Evolutionary conservation across 2,888 invertebrate genomes (phyloP).

Genomic region (Amphipyra tragopoginis): DNA sequence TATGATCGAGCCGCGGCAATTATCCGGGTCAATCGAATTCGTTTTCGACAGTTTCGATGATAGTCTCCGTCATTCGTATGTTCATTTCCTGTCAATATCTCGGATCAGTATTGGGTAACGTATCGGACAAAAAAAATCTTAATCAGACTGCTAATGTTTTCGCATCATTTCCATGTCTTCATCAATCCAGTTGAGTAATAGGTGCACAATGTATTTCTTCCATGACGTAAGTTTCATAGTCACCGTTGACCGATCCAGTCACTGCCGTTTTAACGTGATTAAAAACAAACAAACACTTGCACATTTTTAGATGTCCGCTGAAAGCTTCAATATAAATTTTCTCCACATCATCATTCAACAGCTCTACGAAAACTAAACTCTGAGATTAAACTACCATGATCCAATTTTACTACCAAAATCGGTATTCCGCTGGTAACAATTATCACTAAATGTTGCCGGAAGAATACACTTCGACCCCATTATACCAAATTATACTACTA

Average conservation of each 20-base stretch:
- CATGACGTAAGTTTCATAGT: slow-evolving; percentile 1
- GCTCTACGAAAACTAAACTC: too few relatives aligned
- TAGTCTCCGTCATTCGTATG: slow-evolving; percentile 35
- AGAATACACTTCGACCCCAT: slow-evolving; percentile 76
- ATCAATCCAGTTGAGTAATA: slow-evolving; percentile 1
- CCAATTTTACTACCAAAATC: slow-evolving; percentile 8
- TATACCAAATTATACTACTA: slow-evolving; percentile 65
- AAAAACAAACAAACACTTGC: slow-evolving; percentile 35
- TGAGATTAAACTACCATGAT: not conserved
- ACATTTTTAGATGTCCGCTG: slow-evolving; percentile 24
- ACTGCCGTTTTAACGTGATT: slow-evolving; percentile 3
- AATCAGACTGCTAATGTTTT: not conserved
- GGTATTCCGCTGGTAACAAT: slow-evolving; percentile 17
- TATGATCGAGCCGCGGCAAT: slow-evolving; percentile 58
- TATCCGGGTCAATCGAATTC: slow-evolving; percentile 81
- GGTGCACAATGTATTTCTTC: too few relatives aligned
- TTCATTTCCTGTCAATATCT: slow-evolving; percentile 13
- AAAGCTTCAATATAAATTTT: slow-evolving; percentile 15
- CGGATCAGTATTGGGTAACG: too few relatives aligned
- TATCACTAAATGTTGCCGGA: slow-evolving; percentile 69
- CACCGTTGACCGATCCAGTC: not conserved
- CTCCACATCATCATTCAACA: slow-evolving; percentile 21
- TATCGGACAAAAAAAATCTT: too few relatives aligned
- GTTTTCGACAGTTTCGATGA: slow-evolving; percentile 65
- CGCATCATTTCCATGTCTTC: not conserved